Percentiles rank a stretch among this genome's conserved stretches.
phyloP scores from a whole-genome alignment of 2,888 invertebrate species.

The Coremacera marginata region DNA sequence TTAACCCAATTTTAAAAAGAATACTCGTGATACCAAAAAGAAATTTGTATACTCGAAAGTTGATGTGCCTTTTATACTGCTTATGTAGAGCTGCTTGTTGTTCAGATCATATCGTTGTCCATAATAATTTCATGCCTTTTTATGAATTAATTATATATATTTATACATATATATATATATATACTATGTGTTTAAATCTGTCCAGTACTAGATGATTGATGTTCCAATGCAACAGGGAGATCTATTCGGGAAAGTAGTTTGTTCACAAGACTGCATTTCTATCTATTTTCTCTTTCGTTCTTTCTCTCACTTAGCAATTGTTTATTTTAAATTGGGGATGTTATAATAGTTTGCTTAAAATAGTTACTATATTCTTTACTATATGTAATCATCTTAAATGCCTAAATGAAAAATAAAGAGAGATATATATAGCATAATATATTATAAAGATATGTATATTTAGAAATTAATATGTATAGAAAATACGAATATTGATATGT shows the following conservation, averaged over 20 bases:
- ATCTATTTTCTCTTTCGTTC: neutral
- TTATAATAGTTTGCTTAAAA: constrained; percentile 50
- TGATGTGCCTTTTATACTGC: constrained; percentile 16
- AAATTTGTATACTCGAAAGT: neutral
- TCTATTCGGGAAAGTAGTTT: neutral
- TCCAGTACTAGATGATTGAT: neutral
- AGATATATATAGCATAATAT: constrained; percentile 48
- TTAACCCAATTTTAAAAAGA: neutral
- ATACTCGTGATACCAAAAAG: neutral
- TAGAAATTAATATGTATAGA: constrained; percentile 20
- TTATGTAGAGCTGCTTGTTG: constrained; percentile 35
- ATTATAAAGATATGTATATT: constrained; percentile 25
- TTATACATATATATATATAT: constrained; percentile 20
- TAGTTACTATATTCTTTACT: constrained; percentile 48
- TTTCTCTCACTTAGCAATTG: constrained; percentile 42
- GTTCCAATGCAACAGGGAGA: neutral
- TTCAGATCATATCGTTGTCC: constrained; percentile 26
- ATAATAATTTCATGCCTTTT: constrained; percentile 12
- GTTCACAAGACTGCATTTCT: neutral
- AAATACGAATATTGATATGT: neutral
- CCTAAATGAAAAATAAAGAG: constrained; percentile 54
- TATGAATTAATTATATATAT: constrained; percentile 33
- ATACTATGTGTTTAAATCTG: constrained; percentile 22
- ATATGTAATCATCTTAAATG: constrained; percentile 53
- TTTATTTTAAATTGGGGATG: constrained; percentile 43